Base-by-base conservation (phyloP, 2,797 vertebrate species). In the Buphagus erythrorhynchus region DNA sequence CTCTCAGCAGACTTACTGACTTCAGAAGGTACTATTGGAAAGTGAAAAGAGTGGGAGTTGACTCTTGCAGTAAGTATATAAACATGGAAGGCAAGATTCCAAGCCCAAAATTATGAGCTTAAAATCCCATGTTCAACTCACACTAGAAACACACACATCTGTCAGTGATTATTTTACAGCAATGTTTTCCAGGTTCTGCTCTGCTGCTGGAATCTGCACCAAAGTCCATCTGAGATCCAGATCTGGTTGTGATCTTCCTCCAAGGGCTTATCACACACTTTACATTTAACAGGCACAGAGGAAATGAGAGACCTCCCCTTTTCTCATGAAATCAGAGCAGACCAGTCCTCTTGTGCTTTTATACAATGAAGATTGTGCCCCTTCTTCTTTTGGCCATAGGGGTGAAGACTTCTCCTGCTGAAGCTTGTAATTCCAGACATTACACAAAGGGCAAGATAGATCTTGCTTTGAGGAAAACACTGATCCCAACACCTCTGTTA, bases 361-460 rank as follows among this genome's bases (percentile, higher is more conserved):
- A 25, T 14, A 16, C 26, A 63, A 2, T 33, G 40, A 40, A 66
- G 6, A 3, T 9, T 79, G 21, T 79, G 21, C 6, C 65, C 22
- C 58, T 35, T 84, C 13, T 68, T 72, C 49, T 78, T 80, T 55
- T 57, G 36, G 29, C n/a, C 31, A 8, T 8, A 42, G 13, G 2
- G 4, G 1, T 49, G 28, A 61, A 71, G 5, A 79, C 18, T 16
- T 80, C 36, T 76, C 9, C 40, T 49, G 38, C 29, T 54, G 54
- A 55, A 84, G 17, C 9, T 11, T 67, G 6, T 4, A 43, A 13
- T 66, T 63, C 46, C 48, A 71, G 25, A 33, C 25, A 17, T 3
- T n/a, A n/a, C 28, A 54, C 22, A 19, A 38, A 38, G 21, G 35
- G 26, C 0, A 2, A 62, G 15, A 63, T 10, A 13, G 4, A 2